These are phyloP conservation scores for Erebia epiphron DNA, from an alignment of 2,888 invertebrate genomes.

Conservation along the genomic window DNA sequence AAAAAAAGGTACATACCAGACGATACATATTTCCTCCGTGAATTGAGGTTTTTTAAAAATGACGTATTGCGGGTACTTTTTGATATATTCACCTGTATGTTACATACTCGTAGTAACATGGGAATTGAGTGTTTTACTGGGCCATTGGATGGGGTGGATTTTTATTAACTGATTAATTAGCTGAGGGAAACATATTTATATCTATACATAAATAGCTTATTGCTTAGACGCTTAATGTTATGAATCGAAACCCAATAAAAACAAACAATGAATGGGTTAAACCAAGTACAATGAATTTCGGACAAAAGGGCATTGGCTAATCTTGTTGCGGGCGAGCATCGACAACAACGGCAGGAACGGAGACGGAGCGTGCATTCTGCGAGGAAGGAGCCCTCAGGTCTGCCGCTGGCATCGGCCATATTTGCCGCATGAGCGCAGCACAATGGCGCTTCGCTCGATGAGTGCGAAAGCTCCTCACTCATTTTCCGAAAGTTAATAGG, in stretches of 20 bases:
- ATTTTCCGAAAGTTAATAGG: constrained; percentile 76
- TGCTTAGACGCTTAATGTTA: too few species aligned
- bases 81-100: too few species aligned
- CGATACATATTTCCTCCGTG: too few species aligned
- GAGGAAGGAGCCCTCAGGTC: constrained; percentile 63
- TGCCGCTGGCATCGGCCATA: constrained; percentile 72
- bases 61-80: too few species aligned
- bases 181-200: background rate
- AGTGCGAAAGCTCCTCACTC: constrained; percentile 68
- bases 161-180: background rate
- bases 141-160: too few species aligned
- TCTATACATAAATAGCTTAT: too few species aligned
- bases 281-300: constrained; percentile 64
- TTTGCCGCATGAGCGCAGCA: constrained; percentile 71
- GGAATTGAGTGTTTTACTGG: too few species aligned
- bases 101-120: too few species aligned
- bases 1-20: too few species aligned
- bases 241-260: constrained; percentile 37
- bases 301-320: constrained; percentile 72
- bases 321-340: constrained; percentile 66
- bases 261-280: constrained; percentile 67
- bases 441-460: constrained; percentile 57
- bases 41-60: too few species aligned
- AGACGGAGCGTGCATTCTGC: constrained; percentile 46
- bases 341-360: constrained; percentile 52